Base-by-base conservation (phyloP, 2,797 vertebrate genomes). In the Chelonia mydas region DNA sequence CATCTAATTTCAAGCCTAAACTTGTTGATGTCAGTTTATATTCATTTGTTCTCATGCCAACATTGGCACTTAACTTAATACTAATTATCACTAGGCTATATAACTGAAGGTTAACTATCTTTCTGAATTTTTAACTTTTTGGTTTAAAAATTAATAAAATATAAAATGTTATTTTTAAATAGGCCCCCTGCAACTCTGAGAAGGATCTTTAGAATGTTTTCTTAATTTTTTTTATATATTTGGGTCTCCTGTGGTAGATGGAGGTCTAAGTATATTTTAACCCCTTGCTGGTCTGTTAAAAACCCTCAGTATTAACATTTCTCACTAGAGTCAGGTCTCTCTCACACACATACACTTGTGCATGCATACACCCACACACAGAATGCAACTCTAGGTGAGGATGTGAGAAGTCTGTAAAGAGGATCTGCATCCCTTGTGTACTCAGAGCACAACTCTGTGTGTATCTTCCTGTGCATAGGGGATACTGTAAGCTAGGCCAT, bases 171-270 rank as follows among this genome's bases (percentile, higher is more conserved):
- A 16, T 3, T 3, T 2, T 80, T 53, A 19, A 61, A 65, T 84
- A 49, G 78, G 19, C 28, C 37, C 5, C 1, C 3, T 11, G 2
- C 55, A 21, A 23, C 10, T 89, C 47, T 51, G 31, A 86, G 82
- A 80, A 76, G 41, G 86, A 31, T n/a, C 53, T 87, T 80, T 51
- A 55, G 84, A 84, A 15, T 11, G 7, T 80, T 89, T 61, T 77
- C 25, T 80, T 59, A n/a, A 31, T 7, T 25, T 3, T n/a, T 72
- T 33, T 7, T 13, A 57, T 74, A 33, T 80, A 9, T 50, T 55
- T 82, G n/a, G 10, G 2, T 68, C 17, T 37, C 65, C n/a, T 0
- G 10, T 0, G 0, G 4, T 57, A 2, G 1, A 2, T 3, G 0
- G 9, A 78, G 74, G 9, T 72, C 55, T 65, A 7, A 3, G 11